Conservation (phyloP, 2,797 vertebrate genomes). For the Sternotherus odoratus region DNA sequence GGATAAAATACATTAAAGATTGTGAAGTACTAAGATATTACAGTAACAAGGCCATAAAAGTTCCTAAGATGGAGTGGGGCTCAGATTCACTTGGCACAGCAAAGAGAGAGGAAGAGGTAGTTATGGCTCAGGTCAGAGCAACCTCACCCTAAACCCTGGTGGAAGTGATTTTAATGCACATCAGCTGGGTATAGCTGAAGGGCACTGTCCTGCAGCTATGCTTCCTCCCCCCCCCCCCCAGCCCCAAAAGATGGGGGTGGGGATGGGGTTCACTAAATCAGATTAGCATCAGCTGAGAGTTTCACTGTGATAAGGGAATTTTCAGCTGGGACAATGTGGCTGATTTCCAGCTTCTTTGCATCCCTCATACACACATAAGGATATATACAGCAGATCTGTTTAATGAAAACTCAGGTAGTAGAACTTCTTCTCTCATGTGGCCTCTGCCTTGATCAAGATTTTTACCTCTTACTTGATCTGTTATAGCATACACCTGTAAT, state of each 20-base stretch:
- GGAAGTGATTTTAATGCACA: not conserved
- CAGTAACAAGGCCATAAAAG: too few species aligned
- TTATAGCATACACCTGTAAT: not conserved
- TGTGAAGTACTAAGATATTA: too few species aligned
- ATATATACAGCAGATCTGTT: not conserved
- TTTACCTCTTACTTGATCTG: not conserved
- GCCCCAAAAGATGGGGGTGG: rapidly evolving
- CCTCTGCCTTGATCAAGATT: not conserved
- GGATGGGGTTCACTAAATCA: not conserved
- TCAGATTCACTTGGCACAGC: not conserved
- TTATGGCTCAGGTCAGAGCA: rapidly evolving
- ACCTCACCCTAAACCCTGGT: not conserved
- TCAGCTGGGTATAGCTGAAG: too few species aligned
- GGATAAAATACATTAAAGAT: too few species aligned
- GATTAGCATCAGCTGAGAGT: conserved; percentile 1
- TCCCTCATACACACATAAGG: not conserved
- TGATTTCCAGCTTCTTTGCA: conserved; percentile 31
- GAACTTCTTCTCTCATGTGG: not conserved
- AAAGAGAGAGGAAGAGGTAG: not conserved
- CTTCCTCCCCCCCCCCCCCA: too few species aligned
- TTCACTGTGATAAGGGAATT: conserved; percentile 32
- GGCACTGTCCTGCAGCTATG: too few species aligned
- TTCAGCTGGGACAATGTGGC: conserved; percentile 50
- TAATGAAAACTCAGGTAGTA: not conserved
- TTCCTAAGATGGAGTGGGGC: not conserved